Base-by-base conservation (phyloP, 2,797 vertebrate species). In the Centropyge bicolor region DNA sequence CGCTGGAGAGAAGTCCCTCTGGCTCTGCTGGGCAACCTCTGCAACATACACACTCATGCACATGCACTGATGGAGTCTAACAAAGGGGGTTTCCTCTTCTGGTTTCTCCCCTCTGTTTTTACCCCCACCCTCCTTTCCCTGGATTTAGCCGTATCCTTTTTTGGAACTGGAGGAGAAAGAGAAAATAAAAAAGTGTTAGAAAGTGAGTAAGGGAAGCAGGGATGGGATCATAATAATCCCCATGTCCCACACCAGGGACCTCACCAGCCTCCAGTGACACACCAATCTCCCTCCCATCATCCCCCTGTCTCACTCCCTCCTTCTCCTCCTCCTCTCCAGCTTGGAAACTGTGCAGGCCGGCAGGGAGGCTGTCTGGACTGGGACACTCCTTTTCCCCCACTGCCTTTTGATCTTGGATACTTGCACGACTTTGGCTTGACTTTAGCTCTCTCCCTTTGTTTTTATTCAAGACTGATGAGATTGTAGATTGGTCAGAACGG, bases 111-210 rank as follows among this genome's bases (percentile, higher is more conserved):
- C 70, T 46, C 45, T 59, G 16, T 67, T 54, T 35, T 69, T 51
- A 60, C 31, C 71, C 16, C 31, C 36, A 16, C 61, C 75, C 36
- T 9, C 41, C 59, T 62, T 49, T 51, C 16, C 5, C 20, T 51
- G 41, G 70, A 54, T 83, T 70, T 16, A 55, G 73, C 49, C 0
- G 65, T 46, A 71, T 87, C 85, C 89, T 90, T 87, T 84, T 91
- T 82, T 86, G 84, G 90, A 87, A 71, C 80, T 85, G 56, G 22
- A 63, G 46, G 40, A 20, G 49, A 35, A 57, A 69, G 19, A 41
- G 51, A 81, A 65, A 75, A 76, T 9, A 51, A 59, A 36, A 51
- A 46, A 56, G 80, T 63, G 71, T 78, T 48, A 67, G 38, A 79
- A 70, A 78, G 71, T 51, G 66, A 76, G 55, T 27, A n/a, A 65